Percentiles rank a stretch among this genome's conserved stretches.
phyloP scores from a whole-genome alignment of 2,888 invertebrate genomes.

The Allygus modestus region DNA sequence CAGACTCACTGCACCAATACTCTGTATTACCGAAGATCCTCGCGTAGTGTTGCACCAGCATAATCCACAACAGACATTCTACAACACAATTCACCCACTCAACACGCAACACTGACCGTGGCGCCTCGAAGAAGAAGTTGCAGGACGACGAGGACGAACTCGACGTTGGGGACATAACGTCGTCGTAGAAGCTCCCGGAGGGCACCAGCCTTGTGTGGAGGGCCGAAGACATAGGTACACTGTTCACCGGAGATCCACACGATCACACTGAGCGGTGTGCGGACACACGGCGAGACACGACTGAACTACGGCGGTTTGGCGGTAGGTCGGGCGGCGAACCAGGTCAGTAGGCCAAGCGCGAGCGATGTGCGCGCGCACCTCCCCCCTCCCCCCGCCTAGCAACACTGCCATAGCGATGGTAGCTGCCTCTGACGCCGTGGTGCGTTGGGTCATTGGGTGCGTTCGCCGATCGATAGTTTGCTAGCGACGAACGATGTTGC shows the following conservation, averaged over 20 bases:
- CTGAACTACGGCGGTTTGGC: background rate
- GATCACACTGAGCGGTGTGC: background rate
- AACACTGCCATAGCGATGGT: background rate
- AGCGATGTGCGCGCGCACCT: slow-evolving; percentile 64
- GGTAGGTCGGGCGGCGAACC: slow-evolving; percentile 28
- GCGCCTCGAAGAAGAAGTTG: slow-evolving; percentile 41
- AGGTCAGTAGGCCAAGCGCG: slow-evolving; percentile 67
- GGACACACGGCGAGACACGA: background rate
- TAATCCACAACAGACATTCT: background rate
- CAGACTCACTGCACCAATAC: no score
- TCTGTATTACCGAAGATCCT: no score
- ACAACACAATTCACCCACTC: background rate
- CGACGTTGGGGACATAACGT: slow-evolving; percentile 38
- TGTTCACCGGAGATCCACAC: slow-evolving; percentile 21
- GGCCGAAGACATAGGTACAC: slow-evolving; percentile 42
- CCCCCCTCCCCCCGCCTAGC: background rate
- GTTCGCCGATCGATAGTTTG: background rate
- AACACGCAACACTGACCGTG: slow-evolving; percentile 37
- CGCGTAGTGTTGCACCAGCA: no score
- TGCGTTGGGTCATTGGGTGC: no score
- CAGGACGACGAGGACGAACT: background rate
- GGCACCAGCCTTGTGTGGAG: slow-evolving; percentile 14
- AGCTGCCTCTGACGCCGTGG: background rate
- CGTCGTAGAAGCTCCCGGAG: background rate
- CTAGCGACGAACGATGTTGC: background rate